These are phyloP conservation scores for Pyrocoelia pectoralis DNA, from an alignment of 2,888 invertebrate species.

Conservation along the genomic window DNA sequence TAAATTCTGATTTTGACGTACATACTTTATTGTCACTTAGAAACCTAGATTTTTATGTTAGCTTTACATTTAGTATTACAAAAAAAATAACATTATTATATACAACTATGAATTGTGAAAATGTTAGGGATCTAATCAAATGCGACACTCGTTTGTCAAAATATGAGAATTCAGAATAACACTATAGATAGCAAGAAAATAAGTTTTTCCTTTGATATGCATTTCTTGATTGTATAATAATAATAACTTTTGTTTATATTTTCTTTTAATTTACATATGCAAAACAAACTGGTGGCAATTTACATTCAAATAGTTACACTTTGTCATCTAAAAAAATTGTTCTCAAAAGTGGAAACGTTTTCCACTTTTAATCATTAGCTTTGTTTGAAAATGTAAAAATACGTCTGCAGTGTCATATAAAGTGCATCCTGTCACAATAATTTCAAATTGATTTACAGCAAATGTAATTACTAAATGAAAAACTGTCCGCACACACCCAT, in stretches of 20 bases:
- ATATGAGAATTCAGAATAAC: too few relatives aligned
- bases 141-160: background rate
- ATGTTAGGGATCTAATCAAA: background rate
- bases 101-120: background rate
- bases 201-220: background rate
- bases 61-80: too few relatives aligned
- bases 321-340: background rate
- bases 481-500: conserved; percentile 8
- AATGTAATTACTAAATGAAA: conserved; percentile 12
- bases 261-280: too few relatives aligned
- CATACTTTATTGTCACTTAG: too few relatives aligned
- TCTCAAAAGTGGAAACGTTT: background rate
- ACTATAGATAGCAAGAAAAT: background rate
- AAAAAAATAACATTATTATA: too few relatives aligned
- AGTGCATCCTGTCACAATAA: conserved; percentile 6
- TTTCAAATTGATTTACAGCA: conserved; percentile 12
- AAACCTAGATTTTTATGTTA: too few relatives aligned
- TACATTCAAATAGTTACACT: too few relatives aligned
- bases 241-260: background rate
- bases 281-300: too few relatives aligned
- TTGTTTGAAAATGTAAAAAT: background rate
- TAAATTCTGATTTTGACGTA: too few relatives aligned
- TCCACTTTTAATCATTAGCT: background rate
- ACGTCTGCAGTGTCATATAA: conserved; percentile 1
- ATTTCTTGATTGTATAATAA: background rate